phyloP scores from a whole-genome alignment of 37 sponge, comb jelly and placozoan genomes.

The Petrosia ficiformis region DNA sequence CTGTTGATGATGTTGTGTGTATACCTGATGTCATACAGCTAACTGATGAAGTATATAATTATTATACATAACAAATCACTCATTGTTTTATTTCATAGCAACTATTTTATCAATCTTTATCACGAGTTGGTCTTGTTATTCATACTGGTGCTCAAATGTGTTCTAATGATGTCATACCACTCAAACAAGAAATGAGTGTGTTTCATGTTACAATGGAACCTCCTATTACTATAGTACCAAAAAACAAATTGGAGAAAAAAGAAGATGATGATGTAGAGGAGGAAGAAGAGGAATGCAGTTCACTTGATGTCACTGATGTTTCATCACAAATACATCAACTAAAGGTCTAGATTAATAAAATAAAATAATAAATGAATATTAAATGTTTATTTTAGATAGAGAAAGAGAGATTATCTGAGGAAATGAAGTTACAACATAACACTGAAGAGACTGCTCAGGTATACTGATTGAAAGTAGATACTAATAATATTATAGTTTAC shows the following conservation, averaged over 20 bases:
- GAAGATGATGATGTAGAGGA: background rate
- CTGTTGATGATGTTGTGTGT: constrained; percentile 22
- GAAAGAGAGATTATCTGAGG: background rate
- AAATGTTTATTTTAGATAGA: background rate
- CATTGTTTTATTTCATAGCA: too few relatives aligned
- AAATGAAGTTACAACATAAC: background rate
- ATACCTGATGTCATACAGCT: constrained; percentile 14
- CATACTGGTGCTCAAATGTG: too few relatives aligned
- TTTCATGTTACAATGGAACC: background rate
- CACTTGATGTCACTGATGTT: background rate
- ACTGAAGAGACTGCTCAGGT: background rate
- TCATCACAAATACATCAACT: background rate
- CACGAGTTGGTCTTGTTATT: too few relatives aligned
- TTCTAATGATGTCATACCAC: too few relatives aligned
- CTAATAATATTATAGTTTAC: too few relatives aligned
- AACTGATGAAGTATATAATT: constrained; percentile 12
- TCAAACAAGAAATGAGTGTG: background rate
- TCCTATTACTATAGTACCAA: background rate
- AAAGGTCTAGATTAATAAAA: background rate
- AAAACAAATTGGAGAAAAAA: background rate
- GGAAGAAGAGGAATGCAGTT: background rate
- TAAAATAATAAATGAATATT: background rate
- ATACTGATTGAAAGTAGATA: background rate
- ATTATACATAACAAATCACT: too few relatives aligned
- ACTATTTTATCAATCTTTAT: too few relatives aligned